Conservation (phyloP, 2,113 vertebrate genomes). For the Lophochroa leadbeateri region DNA sequence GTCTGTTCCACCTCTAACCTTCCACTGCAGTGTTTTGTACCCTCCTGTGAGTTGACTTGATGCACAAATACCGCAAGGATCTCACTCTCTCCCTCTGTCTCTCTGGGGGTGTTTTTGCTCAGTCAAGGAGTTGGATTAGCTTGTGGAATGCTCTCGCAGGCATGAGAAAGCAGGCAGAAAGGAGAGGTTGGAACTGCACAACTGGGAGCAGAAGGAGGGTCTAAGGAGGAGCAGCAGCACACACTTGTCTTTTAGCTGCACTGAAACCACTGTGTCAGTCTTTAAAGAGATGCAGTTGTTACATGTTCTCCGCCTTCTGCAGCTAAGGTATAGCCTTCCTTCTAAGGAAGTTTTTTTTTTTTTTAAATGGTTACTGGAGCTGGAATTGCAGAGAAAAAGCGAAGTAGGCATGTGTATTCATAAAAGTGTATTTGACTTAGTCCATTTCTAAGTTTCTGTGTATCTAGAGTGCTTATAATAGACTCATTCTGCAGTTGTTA, state of each 20-base stretch:
- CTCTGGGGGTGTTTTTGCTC: neutral
- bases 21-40: too few species aligned
- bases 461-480: neutral
- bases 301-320: neutral
- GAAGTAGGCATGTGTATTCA: neutral
- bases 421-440: neutral
- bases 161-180: neutral
- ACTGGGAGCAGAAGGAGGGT: neutral
- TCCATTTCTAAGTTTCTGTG: neutral
- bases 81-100: neutral
- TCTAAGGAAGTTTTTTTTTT: neutral
- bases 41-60: neutral
- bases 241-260: neutral
- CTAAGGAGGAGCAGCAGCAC: neutral
- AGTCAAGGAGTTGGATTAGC: neutral
- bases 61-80: neutral
- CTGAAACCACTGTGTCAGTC: neutral
- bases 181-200: neutral
- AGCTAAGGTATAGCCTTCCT: neutral
- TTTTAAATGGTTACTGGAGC: neutral
- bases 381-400: neutral
- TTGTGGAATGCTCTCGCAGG: fast-evolving
- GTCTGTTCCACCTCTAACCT: neutral
- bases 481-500: neutral
- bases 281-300: neutral